Evolutionary conservation across 2,113 vertebrate species (phyloP), one percentile per base, ranked within the genome.

Genomic region (Nerophis ophidion): DNA sequence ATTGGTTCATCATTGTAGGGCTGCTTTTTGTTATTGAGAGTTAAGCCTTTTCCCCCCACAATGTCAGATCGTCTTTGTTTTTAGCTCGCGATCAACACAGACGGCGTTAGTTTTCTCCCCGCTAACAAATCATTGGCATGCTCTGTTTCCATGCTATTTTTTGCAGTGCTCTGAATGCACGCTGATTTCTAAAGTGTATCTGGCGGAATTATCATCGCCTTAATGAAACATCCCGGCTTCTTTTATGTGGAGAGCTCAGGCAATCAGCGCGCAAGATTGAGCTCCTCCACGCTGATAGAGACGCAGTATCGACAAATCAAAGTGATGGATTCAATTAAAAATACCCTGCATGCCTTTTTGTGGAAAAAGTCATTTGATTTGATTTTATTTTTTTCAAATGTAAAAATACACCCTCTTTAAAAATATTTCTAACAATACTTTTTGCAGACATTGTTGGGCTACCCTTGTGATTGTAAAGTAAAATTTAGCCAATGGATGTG

Each of bases 191-290:
- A 81, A 76, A 81, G 76, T 72, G 80, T 83, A 84, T 83, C 79
- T 81, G 57, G 68, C 81, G 76, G 81, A 87, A 87, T 82, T 81
- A 85, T 84, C 85, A 12, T 69, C 48, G 69, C 66, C 65, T 70
- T 82, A 84, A 84, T 85, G 80, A 77, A 83, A 85, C 74, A 77
- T 75, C 59, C 64, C 47, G 17, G 57, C 72, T 84, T 65, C 82
- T 84, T 84, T 84, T 75, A 86, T 81, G 76, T 84, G 71, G 81
- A 85, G 72, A 80, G 76, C 65, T 79, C 68, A 80, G 73, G 81
- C 82, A 87, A 85, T 83, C 84, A 86, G 70, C 69, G 72, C 53
- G 80, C 70, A 77, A 78, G 81, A 81, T 80, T 80, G 83, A 85
- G 80, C 81, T 79, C 75, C 75, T 79, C 75, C 74, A 60, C 64